Base-by-base conservation (phyloP, 2,797 vertebrate species). In the Coendou prehensilis region DNA sequence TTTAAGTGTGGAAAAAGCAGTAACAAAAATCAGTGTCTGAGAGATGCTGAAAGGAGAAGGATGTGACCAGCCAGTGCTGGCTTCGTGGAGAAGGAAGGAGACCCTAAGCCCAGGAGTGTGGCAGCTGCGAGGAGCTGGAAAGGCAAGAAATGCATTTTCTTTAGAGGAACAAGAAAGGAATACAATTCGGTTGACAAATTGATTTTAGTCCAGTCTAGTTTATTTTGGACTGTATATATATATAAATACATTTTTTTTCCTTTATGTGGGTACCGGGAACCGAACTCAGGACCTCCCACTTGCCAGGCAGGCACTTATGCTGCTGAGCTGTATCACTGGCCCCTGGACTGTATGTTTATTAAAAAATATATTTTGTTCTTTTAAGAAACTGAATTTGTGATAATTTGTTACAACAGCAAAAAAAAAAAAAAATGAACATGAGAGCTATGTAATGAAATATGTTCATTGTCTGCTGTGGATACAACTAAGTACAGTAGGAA, bases 11-110 rank as follows among this genome's bases (percentile, higher is more conserved):
- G 28, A 28, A 76, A 83, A 54, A 2, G 14, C 4, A 20, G 50
- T 9, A 57, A 18, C 5, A n/a, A 14, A 1, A 61, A 18, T 78
- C 9, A 18, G 2, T 22, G 10, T 63, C 17, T n/a, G 9, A 37
- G 17, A 18, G n/a, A 14, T 64, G 23, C 9, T 33, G 0, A 15
- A 1, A 26, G 23, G 6, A 26, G 23, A 52, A 30, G 20, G 4
- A 37, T 6, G 17, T 57, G 6, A 47, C 18, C 26, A 71, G 33
- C 6, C 5, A 1, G 28, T 69, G 2, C 18, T 59, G 41, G 2
- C 9, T 83, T 73, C 57, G 41, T 50, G 26, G 33, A 33, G 14
- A 52, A 9, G 11, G 7, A 2, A 57, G 6, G 3, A 9, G 22
- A 6, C 0, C 2, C 45, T 18, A 22, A 14, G 26, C 20, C n/a